Conservation (phyloP, 1,140 invertebrate species). For the Lordiphosa stackelbergi region DNA sequence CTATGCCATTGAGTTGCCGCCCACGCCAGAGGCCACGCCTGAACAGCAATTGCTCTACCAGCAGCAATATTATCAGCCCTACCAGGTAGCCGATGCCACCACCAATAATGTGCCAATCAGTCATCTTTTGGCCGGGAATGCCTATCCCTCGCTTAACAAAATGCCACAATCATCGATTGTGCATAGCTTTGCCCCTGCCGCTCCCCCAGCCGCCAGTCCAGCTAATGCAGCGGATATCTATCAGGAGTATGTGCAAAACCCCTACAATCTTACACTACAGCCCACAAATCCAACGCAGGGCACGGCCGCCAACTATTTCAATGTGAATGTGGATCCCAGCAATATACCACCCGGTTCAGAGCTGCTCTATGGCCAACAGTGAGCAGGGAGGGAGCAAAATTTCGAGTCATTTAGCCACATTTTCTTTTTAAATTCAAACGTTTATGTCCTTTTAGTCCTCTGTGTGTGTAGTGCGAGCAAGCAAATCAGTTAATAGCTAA, state of each 20-base stretch:
- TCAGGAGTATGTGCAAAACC: conserved; percentile 78
- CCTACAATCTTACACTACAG: conserved; percentile 77
- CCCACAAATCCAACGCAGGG: conserved; percentile 34
- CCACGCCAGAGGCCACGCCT: conserved; percentile 21
- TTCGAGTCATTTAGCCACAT: conserved; percentile 12
- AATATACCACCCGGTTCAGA: conserved; percentile 80
- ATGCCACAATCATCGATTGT: conserved; percentile 68
- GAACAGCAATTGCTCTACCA: conserved; percentile 30
- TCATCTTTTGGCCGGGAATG: conserved; percentile 56
- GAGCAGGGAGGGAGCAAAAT: conserved; percentile 7
- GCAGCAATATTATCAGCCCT: conserved; percentile 33
- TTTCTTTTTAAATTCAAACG: neutral
- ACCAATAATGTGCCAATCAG: conserved; percentile 60
- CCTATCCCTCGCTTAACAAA: conserved; percentile 61
- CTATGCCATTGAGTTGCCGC: conserved; percentile 52
- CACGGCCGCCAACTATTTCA: conserved; percentile 79
- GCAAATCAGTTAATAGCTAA: conserved; percentile 10
- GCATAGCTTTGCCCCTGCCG: conserved; percentile 67
- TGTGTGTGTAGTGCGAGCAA: conserved; percentile 23
- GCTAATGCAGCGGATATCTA: conserved; percentile 71
- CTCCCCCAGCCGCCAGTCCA: conserved; percentile 23
- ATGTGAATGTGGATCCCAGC: conserved; percentile 76
- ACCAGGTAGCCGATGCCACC: conserved; percentile 25
- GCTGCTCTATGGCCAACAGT: conserved; percentile 79
- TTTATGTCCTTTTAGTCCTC: conserved; percentile 18